Percentiles rank a stretch among this genome's conserved stretches.
These are phyloP conservation scores for Balearica regulorum DNA, from an alignment of 2,797 vertebrate species.

Conservation along the genomic window DNA sequence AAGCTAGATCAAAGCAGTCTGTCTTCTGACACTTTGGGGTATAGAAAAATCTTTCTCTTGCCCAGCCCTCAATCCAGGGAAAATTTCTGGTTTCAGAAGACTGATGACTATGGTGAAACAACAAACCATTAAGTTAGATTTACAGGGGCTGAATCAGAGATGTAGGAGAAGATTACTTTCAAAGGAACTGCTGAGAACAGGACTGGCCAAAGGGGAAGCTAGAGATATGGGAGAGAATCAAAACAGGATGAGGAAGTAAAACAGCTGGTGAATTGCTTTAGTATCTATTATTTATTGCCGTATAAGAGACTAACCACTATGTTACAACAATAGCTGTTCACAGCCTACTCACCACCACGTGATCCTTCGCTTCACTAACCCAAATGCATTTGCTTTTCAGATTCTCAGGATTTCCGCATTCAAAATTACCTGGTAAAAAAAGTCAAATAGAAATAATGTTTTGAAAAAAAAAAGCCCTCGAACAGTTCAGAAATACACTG, in stretches of 20 bases:
- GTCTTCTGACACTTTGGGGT: slow-evolving; percentile 38
- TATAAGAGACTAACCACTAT: not conserved
- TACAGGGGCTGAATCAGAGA: slow-evolving; percentile 50
- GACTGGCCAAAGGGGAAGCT: slow-evolving; percentile 32
- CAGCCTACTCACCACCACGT: slow-evolving; percentile 73
- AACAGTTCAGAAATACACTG: not conserved
- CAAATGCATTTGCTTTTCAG: slow-evolving; percentile 79
- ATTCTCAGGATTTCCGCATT: slow-evolving; percentile 79
- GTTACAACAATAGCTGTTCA: not conserved
- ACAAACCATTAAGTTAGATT: slow-evolving; percentile 58
- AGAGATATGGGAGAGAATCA: not conserved
- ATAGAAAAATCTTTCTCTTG: slow-evolving; percentile 46
- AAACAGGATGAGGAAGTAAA: slow-evolving; percentile 24
- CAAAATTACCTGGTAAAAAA: slow-evolving; percentile 75
- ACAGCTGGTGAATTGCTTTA: slow-evolving; percentile 26
- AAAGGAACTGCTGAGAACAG: slow-evolving; percentile 32
- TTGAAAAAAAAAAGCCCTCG: not conserved
- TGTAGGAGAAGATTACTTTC: slow-evolving; percentile 39
- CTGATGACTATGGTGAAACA: slow-evolving; percentile 43
- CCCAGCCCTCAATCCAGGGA: slow-evolving; percentile 13
- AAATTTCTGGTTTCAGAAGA: slow-evolving; percentile 44
- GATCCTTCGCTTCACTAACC: slow-evolving; percentile 66
- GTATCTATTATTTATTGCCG: slow-evolving; percentile 50
- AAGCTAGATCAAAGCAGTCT: slow-evolving; percentile 23
- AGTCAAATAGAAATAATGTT: not conserved